phyloP scores from a whole-genome alignment of 2,113 vertebrate species.

The Melanostigma gelatinosum region DNA sequence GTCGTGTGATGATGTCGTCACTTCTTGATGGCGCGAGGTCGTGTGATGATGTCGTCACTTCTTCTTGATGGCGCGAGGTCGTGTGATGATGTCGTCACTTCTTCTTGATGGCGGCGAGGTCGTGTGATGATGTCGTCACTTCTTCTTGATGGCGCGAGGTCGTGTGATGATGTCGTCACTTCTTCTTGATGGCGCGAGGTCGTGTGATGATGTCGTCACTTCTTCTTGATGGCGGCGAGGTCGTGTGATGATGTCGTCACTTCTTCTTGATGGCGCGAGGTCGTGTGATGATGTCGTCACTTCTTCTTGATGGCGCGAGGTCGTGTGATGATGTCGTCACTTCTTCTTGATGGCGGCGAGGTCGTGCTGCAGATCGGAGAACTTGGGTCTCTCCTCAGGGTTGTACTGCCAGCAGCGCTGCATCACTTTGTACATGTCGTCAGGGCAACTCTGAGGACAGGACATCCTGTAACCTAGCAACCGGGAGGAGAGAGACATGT shows the following conservation, averaged over 20 bases:
- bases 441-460: conserved; percentile 94
- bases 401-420: conserved; percentile 96
- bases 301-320: neutral
- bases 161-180: neutral
- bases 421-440: conserved; percentile 95
- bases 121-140: conserved; percentile 41
- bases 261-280: neutral
- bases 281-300: neutral
- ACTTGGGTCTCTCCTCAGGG: conserved; percentile 93
- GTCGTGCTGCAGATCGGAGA: conserved; percentile 92
- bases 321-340: conserved; percentile 53
- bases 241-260: neutral
- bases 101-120: conserved; percentile 90
- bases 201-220: neutral
- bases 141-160: neutral
- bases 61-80: neutral
- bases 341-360: conserved; percentile 90
- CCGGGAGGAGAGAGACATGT: neutral
- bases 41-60: neutral
- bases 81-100: conserved; percentile 75
- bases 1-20: neutral
- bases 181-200: neutral
- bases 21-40: no score
- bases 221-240: neutral
- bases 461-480: conserved; percentile 94